Base-by-base conservation (phyloP, 2,113 vertebrate genomes). In the Epinephelus moara region DNA sequence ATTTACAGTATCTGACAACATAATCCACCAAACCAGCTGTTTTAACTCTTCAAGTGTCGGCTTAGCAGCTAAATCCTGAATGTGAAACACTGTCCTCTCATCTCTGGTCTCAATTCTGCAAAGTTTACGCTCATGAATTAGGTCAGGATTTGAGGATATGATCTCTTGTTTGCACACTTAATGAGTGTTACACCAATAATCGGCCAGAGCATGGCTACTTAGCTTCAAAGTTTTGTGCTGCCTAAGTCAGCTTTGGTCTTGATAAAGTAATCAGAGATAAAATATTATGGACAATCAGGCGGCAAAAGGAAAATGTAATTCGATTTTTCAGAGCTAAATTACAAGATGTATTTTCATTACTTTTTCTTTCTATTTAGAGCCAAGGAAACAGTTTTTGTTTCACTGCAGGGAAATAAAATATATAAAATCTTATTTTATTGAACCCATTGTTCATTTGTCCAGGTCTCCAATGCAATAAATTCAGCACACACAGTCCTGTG, bases 1-100 rank as follows among this genome's bases (percentile, higher is more conserved):
- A 45, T 45, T 45, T 10, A 49, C 27, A 64, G 40, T 27, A n/a
- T 70, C 55, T 71, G 25, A 78, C 70, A 19, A 27, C 59, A 53
- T 85, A 82, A 88, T 79, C 79, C 59, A 27, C 49, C 0, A 45
- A 66, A 85, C 72, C 79, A 79, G 74, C 37, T 17, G 79, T 55
- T 75, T 70, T 67, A 67, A 61, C 55, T 49, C 25, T 62, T 59
- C 4, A 7, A 17, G 61, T 47, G 61, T 40, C 21, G 47, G 47
- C 4, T 79, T 56, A 82, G 37, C 70, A 14, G 56, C 61, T 76
- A 56, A 85, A 80, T 61, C 82, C 70, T 18, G 47, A 1, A 40
- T 27, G 37, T 21, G 42, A 25, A 42, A 40, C 42, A 10, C 33
- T 23, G 72, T 50, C 76, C 55, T 68, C 23, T 3, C 61, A 25